A percentile compares a stretch with the other conserved stretches of the same genome.
These are phyloP conservation scores for Fregetta grallaria DNA, from an alignment of 2,113 vertebrate species.

Conservation along the genomic window DNA sequence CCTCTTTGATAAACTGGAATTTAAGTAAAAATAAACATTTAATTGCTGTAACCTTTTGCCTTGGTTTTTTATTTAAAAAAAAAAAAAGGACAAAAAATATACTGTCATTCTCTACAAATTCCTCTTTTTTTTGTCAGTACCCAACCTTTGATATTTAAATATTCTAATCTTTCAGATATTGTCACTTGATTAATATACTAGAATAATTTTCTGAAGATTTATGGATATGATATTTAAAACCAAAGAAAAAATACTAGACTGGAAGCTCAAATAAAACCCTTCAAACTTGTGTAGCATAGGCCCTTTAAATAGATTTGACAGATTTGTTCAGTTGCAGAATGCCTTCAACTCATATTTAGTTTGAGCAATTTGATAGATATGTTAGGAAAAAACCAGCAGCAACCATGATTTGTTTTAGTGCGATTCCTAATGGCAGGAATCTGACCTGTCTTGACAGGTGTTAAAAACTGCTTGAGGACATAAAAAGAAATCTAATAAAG, in stretches of 20 bases:
- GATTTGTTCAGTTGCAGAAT: constrained; percentile 47
- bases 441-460: constrained; percentile 47
- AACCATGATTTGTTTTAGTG: constrained; percentile 28
- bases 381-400: neutral
- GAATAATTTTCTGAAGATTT: neutral
- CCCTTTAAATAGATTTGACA: constrained; percentile 55
- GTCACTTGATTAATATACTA: neutral
- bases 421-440: constrained; percentile 45
- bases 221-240: neutral
- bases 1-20: neutral
- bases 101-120: neutral
- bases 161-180: neutral
- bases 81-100: neutral
- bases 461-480: constrained; percentile 50
- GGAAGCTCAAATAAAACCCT: neutral
- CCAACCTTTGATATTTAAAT: neutral
- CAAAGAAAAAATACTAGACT: neutral
- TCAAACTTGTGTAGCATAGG: neutral
- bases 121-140: neutral
- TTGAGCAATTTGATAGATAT: constrained; percentile 53
- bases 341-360: constrained; percentile 67
- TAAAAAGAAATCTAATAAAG: constrained; percentile 1
- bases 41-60: neutral
- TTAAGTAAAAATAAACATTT: neutral
- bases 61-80: neutral